A percentile compares a stretch with the other conserved stretches of the same genome.
phyloP scores from a whole-genome alignment of 2,888 invertebrate genomes.

The Plemyria rubiginata region DNA sequence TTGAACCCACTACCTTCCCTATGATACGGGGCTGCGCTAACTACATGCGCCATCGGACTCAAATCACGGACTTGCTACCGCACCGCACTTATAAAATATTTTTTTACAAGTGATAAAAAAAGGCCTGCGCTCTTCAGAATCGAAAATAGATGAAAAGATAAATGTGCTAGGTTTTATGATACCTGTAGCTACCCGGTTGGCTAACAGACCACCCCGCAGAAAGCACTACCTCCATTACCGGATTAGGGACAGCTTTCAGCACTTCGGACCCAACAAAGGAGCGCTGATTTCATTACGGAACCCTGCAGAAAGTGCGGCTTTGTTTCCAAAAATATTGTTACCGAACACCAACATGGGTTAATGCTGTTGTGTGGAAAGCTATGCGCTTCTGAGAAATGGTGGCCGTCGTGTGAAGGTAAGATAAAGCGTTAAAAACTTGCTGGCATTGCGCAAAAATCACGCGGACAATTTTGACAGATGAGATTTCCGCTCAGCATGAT shows the following conservation, averaged over 20 bases:
- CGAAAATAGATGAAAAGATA: too few species aligned
- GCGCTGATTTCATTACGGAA: conserved; percentile 33
- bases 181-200: neutral
- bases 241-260: conserved; percentile 40
- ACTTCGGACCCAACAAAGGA: conserved; percentile 37
- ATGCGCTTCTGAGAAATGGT: neutral
- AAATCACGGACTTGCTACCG: too few species aligned
- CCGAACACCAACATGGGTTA: conserved; percentile 8
- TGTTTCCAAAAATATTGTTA: conserved; percentile 32
- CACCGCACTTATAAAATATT: too few species aligned
- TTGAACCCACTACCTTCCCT: too few species aligned
- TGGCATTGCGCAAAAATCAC: neutral
- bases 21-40: too few species aligned
- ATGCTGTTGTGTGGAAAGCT: conserved; percentile 7
- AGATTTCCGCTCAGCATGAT: neutral
- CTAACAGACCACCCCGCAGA: conserved; percentile 17
- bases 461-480: neutral
- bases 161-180: neutral
- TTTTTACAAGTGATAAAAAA: too few species aligned
- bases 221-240: conserved; percentile 35
- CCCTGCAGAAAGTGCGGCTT: conserved; percentile 19
- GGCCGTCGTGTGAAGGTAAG: neutral
- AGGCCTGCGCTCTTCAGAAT: too few species aligned
- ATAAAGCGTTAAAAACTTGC: neutral
- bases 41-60: too few species aligned